Percentiles rank a stretch among this genome's conserved stretches.
Evolutionary conservation across 1,140 invertebrate species (phyloP).

Genomic region (Colletes latitarsis): DNA sequence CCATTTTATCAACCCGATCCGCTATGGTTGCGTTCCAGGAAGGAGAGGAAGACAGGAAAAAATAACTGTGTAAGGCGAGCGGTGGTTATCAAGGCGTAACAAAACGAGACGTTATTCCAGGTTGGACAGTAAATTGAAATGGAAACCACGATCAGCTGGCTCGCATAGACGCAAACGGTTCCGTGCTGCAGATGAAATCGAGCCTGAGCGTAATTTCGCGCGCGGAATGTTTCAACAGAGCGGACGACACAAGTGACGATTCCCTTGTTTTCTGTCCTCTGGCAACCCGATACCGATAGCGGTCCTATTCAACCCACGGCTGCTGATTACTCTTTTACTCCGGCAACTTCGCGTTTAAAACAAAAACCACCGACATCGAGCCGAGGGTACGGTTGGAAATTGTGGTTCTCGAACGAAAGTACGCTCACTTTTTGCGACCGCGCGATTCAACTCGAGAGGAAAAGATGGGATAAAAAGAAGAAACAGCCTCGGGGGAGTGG

Average conservation of each 20-base stretch:
- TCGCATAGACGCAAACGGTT: neutral
- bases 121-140: neutral
- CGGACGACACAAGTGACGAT: constrained; percentile 17
- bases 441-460: constrained; percentile 6
- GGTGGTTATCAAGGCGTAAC: too few relatives aligned
- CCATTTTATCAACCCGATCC: too few relatives aligned
- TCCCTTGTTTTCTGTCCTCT: constrained; percentile 7
- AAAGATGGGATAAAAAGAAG: constrained; percentile 16
- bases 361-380: neutral
- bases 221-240: constrained; percentile 5
- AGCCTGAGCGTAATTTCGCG: constrained; percentile 15
- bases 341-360: constrained; percentile 15
- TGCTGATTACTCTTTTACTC: constrained; percentile 26
- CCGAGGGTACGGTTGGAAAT: neutral
- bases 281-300: constrained; percentile 28
- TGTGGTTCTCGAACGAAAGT: constrained; percentile 14
- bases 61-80: too few relatives aligned
- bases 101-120: neutral
- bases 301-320: constrained; percentile 10
- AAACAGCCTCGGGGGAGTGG: neutral
- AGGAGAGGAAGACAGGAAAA: too few relatives aligned
- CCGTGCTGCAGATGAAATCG: neutral
- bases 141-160: neutral
- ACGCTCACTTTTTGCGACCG: constrained; percentile 7
- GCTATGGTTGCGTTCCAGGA: too few relatives aligned